Evolutionary conservation across 2,113 vertebrate genomes (phyloP), one percentile per base, ranked within the genome.

Genomic region (Climacteris rufus): DNA sequence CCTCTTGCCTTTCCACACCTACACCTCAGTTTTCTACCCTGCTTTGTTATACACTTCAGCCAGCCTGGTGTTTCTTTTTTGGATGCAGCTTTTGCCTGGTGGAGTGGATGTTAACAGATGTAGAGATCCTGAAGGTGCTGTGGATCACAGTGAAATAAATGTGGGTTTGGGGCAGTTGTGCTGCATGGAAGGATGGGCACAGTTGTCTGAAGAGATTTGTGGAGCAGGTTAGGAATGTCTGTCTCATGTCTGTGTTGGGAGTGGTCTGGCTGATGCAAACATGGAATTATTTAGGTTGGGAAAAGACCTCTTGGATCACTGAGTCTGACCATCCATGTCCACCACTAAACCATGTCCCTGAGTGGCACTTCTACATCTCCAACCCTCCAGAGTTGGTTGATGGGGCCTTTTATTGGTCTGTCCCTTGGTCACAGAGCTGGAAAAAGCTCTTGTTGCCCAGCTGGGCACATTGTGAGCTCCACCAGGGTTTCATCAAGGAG

Each of bases 1-100:
- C 2, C 37, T 40, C n/a, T 52, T 74, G 50, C 21, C 6, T 14
- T 82, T 79, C 57, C 37, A 15, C 8, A 5, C 7, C 27, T 53
- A 18, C 40, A 44, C 13, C 25, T 42, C 23, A 35, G 17, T 7
- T 37, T 52, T 64, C 54, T 59, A 35, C 15, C 40, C 42, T 42
- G 7, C 4, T 72, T 65, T 31, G 2, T 23, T 25, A 1, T 1
- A 22, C 6, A 4, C 9, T 52, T n/a, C 22, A 20, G 3, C 6
- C 44, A 45, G 25, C 13, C 54, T 16, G 16, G 9, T 27, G 13
- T n/a, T 78, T 42, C 50, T 22, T 22, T 28, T 39, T 65, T 33
- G 44, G 24, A 13, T 15, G n/a, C 15, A 13, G 8, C 3, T 79
- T 39, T 37, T 66, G 80, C 17, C 50, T 63, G 61, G 39, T 25